Percentiles rank a stretch among this genome's conserved stretches.
Conservation (phyloP, 2,113 vertebrate genomes). For the Brachypodius melanocephalos region DNA sequence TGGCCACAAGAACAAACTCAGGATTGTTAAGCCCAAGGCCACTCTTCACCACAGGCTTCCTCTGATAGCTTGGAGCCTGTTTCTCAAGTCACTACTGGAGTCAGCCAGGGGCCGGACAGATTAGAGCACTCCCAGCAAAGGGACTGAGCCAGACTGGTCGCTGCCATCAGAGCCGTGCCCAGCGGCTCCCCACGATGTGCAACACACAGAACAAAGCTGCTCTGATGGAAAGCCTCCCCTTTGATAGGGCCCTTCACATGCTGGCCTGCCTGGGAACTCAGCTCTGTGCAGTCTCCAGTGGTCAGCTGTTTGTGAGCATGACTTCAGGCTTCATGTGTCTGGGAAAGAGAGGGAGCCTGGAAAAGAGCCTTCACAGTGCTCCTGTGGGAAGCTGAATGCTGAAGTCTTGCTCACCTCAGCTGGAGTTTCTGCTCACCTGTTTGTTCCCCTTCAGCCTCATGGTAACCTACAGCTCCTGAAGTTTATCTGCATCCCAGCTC, state of each 20-base stretch:
- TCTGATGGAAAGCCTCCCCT: not conserved
- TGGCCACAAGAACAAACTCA: not conserved
- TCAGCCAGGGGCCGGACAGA: not conserved
- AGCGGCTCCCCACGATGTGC: not conserved
- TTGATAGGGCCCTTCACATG: not conserved
- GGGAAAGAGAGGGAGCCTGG: not conserved
- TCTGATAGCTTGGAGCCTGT: not conserved
- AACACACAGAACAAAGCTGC: not conserved
- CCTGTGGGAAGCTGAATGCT: not conserved
- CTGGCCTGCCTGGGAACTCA: not conserved
- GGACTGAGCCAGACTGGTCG: not conserved
- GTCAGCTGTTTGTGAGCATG: not conserved
- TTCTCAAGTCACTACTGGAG: not conserved
- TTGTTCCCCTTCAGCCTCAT: not conserved
- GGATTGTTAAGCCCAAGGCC: not conserved
- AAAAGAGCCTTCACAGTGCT: not conserved
- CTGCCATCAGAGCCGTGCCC: not conserved
- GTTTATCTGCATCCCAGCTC: not conserved
- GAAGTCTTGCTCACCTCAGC: not conserved
- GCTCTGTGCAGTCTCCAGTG: rapidly evolving
- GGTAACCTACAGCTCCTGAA: not conserved
- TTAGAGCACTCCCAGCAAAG: not conserved
- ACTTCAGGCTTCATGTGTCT: not conserved
- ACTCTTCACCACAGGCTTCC: not conserved
- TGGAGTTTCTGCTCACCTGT: not conserved